These are phyloP conservation scores for Drosophila rhopaloa DNA, from an alignment of 1,140 invertebrate genomes.

Conservation along the genomic window DNA sequence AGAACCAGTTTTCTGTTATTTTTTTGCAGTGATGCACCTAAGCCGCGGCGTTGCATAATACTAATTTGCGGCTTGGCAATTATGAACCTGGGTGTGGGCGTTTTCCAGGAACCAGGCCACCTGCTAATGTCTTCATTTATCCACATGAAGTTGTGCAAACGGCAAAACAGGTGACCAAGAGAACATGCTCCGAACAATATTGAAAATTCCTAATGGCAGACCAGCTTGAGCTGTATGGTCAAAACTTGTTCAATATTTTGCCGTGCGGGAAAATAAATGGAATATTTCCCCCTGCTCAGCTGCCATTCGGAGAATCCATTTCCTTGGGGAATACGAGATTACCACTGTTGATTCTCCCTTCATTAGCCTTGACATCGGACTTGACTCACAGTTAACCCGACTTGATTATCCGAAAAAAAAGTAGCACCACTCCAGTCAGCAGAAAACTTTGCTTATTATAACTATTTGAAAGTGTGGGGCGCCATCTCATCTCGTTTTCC, in stretches of 20 bases:
- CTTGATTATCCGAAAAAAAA: conserved; percentile 28
- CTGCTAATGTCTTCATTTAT: conserved; percentile 62
- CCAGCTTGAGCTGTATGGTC: conserved; percentile 2
- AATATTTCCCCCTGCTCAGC: conserved; percentile 13
- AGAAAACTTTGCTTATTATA: conserved; percentile 80
- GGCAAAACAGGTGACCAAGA: conserved; percentile 42
- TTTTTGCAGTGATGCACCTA: conserved; percentile 12
- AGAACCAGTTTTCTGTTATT: neutral
- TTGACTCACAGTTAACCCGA: conserved; percentile 51
- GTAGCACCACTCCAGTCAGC: conserved; percentile 33
- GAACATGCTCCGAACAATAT: conserved; percentile 19
- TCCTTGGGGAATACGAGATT: conserved; percentile 41
- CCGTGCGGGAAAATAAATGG: conserved; percentile 21
- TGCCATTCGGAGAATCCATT: conserved; percentile 7
- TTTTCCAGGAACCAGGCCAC: conserved; percentile 13
- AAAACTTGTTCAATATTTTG: conserved; percentile 7
- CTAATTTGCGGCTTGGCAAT: conserved; percentile 75
- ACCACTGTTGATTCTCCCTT: conserved; percentile 61
- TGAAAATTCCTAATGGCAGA: conserved; percentile 10
- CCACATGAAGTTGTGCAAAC: conserved; percentile 38
- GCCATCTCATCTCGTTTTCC: conserved; percentile 30
- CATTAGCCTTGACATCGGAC: conserved; percentile 72
- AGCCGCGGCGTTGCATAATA: conserved; percentile 58
- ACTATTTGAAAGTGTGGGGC: conserved; percentile 69
- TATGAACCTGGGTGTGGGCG: conserved; percentile 23